These are phyloP conservation scores for Dicerorhinus sumatrensis DNA, from an alignment of 2,113 vertebrate genomes.

Conservation along the genomic window DNA sequence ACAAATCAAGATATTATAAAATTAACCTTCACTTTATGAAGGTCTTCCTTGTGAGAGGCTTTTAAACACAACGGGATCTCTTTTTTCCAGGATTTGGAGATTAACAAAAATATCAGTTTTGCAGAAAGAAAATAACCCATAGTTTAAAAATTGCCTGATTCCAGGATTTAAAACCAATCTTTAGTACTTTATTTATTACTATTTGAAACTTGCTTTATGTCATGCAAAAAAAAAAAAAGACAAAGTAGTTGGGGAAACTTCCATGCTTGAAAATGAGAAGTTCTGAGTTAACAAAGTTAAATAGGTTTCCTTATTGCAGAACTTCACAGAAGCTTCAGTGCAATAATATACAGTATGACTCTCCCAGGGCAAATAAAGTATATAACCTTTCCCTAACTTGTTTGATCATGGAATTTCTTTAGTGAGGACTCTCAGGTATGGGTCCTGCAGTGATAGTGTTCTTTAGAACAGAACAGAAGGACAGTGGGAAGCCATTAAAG, in stretches of 20 bases:
- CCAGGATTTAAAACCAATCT: background rate
- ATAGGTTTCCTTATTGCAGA: background rate
- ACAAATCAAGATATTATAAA: background rate
- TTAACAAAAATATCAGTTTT: background rate
- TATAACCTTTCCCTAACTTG: background rate
- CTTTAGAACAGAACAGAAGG: slow-evolving; percentile 8
- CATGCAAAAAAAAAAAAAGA: background rate
- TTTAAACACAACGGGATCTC: background rate
- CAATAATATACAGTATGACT: background rate
- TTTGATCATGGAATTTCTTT: background rate
- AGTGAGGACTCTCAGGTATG: background rate
- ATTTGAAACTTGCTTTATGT: background rate
- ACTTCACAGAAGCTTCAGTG: background rate
- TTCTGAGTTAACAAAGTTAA: slow-evolving; percentile 6
- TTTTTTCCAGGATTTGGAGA: slow-evolving; percentile 25
- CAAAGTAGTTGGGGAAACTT: background rate
- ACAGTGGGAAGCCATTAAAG: background rate
- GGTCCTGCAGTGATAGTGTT: background rate
- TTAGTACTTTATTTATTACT: slow-evolving; percentile 32
- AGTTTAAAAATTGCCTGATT: background rate
- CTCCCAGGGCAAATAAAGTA: background rate
- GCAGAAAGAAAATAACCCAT: background rate
- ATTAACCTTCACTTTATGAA: slow-evolving; percentile 6
- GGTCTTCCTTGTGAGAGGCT: background rate
- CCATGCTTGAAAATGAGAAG: background rate